Base-by-base conservation (phyloP, 2,888 invertebrate species). In the Prosapia bicincta region DNA sequence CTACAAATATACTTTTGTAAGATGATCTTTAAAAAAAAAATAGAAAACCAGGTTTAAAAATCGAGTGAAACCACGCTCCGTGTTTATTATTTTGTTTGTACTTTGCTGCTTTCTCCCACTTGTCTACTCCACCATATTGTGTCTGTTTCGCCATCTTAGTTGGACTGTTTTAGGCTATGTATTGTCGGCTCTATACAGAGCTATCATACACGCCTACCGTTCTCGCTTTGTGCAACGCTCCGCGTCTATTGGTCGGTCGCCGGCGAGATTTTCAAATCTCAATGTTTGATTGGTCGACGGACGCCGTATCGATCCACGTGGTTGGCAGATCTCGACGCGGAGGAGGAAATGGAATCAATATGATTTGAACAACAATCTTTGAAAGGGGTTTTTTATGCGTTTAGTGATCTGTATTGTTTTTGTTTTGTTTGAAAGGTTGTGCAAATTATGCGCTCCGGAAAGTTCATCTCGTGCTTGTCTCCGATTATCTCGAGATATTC, bases 121-220 rank as follows among this genome's bases (percentile, higher is more conserved):
- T 54, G 54, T 5, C 54, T 54, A 20, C 54, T n/a, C 74, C 74
- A 74, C 74, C 74, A 74, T 74, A 74, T 74, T 74, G 74, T 68
- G 69, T 54, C 74, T 26, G 74, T 74, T 69, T 74, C 74, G 74
- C 74, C 74, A 74, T 74, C 74, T 74, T 74, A 74, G 74, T 74
- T 74, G 43, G 69, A 74, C 68, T 74, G 74, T 74, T 74, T 74
- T 74, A 74, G 74, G 74, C 74, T 68, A 74, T 74, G 74, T 74
- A 69, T 74, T 73, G 69, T 54, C 43, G 72, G 67, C 72, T 26
- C 43, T 54, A 25, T 26, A 30, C 71, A 13, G 71, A 38, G 26
- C 68, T 68, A 69, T 69, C 26, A 38, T 54, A 68, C 54, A 43
- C 74, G 68, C 74, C 69, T 65, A 30, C 74, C 38, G 43, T 69